phyloP scores from a whole-genome alignment of 2,888 invertebrate genomes.

The Synanthedon vespiformis region DNA sequence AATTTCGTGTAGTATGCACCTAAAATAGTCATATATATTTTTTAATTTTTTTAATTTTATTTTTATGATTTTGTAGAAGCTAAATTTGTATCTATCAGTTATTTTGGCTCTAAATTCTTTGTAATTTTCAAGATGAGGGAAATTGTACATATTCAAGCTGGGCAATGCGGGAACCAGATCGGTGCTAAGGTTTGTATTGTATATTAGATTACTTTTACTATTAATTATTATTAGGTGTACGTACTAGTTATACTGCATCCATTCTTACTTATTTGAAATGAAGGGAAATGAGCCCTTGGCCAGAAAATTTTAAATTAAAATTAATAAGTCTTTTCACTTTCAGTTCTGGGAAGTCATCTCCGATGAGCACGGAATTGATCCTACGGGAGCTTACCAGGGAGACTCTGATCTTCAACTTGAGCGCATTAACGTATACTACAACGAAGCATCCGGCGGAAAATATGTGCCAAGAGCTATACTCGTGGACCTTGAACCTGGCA shows the following conservation, averaged over 20 bases:
- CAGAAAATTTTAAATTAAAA: neutral
- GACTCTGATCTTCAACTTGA: conserved; percentile 73
- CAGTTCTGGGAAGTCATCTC: conserved; percentile 76
- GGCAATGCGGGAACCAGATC: conserved; percentile 97
- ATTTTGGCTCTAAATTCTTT: conserved; percentile 14
- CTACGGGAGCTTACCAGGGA: conserved; percentile 70
- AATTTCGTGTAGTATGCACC: conserved; percentile 40
- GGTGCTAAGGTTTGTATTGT: conserved; percentile 83
- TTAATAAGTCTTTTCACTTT: neutral
- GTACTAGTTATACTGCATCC: too few species aligned
- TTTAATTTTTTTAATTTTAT: conserved; percentile 23
- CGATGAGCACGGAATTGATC: conserved; percentile 74
- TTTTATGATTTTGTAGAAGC: conserved; percentile 27
- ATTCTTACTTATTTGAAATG: neutral
- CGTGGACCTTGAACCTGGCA: conserved; percentile 7
- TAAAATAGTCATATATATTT: conserved; percentile 11
- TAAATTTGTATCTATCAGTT: conserved; percentile 21
- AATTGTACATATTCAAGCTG: conserved; percentile 95
- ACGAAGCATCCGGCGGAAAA: conserved; percentile 57
- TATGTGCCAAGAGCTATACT: conserved; percentile 7
- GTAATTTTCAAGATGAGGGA: conserved; percentile 83
- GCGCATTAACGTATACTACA: conserved; percentile 75
- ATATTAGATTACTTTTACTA: too few species aligned
- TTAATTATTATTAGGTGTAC: too few species aligned
- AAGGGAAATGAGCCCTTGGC: neutral